Base-by-base conservation (phyloP, 2,797 vertebrate genomes). In the Falco berigora region DNA sequence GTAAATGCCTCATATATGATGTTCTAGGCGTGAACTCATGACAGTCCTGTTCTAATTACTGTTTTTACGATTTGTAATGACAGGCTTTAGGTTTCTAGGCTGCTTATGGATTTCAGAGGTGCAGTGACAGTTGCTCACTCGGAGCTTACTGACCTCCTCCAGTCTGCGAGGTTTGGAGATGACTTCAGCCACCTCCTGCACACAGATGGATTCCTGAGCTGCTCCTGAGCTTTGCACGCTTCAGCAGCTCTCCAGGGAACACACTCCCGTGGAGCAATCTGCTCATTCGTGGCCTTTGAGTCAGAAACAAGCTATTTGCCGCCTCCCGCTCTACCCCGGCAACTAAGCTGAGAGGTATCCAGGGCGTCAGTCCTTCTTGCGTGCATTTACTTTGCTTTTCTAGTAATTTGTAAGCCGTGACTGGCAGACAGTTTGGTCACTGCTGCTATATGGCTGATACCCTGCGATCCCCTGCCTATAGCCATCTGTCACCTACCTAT, bases 31-130 rank as follows among this genome's bases (percentile, higher is more conserved):
- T 87, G 80, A 96, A 79, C 61, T 42, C n/a, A 0, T 59, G 82
- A 80, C 75, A 25, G 62, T 68, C 71, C 28, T 14, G 68, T 28
- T 74, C 82, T 94, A 97, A 94, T 38, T 84, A 79, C 77, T 96
- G 92, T 74, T 94, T 95, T 95, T 89, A 68, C 72, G 72, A 61
- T 85, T 93, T 75, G 78, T 87, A 83, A 97, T 96, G 89, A 95
- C 87, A 82, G 87, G 78, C 90, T 94, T 89, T 66, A 55, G 30
- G 50, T 64, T 96, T 79, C 53, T 47, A 74, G 88, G 38, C 76
- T 66, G 90, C 72, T 88, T 36, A 77, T 49, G 61, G 92, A 85
- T 92, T 94, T 85, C 86, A 86, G 89, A 53, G 85, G 73, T 36
- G 83, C 58, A 64, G 84, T 52, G 77, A 67, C 66, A 92, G 90